Evolutionary conservation across 2,888 invertebrate species (phyloP), one percentile per base, ranked within the genome.

Genomic region (Yponomeuta cagnagella): DNA sequence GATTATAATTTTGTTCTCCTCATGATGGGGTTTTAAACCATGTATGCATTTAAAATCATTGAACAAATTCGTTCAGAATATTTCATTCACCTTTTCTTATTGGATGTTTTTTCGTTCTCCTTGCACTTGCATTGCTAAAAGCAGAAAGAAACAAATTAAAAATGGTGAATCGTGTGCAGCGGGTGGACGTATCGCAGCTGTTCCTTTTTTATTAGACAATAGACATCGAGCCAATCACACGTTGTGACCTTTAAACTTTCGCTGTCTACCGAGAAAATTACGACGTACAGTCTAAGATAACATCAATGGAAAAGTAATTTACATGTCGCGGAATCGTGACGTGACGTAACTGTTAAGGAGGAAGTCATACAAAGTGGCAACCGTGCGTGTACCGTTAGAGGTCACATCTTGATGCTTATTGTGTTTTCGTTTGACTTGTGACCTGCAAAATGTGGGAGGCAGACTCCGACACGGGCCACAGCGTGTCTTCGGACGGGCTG

Each of bases 401-500:
- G 68, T 68, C 48, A 48, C 68, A 23, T 52, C 30, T 67, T 66
- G 37, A 33, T 66, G 58, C 33, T 66, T 31, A 52, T 63, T 71
- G 66, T 67, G 69, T 74, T 63, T 70, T 68, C 70, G 71, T 72
- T 69, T 72, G 63, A 79, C 33, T 67, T 67, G 67, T 37, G 37
- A 37, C 31, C 68, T 74, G 74, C 72, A 84, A 76, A 77, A 93
- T 92, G 92, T 93, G 92, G 92, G 91, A 89, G 84, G 81, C 88
- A 71, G 91, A 91, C 76, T 90, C 89, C 69, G 91, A 89, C 75
- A 80, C 84, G 73, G 89, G 87, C 76, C 87, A 82, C 75, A 89
- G 90, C 78, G 81, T 81, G 78, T 92, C 91, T 72, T 91, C 88
- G 78, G 92, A 92, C 78, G 92, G 92, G 73, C 80, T 93, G 78